A percentile compares a stretch with the other conserved stretches of the same genome.
These are phyloP conservation scores for Leptinotarsa juncta DNA, from an alignment of 2,888 invertebrate species.

Conservation along the genomic window DNA sequence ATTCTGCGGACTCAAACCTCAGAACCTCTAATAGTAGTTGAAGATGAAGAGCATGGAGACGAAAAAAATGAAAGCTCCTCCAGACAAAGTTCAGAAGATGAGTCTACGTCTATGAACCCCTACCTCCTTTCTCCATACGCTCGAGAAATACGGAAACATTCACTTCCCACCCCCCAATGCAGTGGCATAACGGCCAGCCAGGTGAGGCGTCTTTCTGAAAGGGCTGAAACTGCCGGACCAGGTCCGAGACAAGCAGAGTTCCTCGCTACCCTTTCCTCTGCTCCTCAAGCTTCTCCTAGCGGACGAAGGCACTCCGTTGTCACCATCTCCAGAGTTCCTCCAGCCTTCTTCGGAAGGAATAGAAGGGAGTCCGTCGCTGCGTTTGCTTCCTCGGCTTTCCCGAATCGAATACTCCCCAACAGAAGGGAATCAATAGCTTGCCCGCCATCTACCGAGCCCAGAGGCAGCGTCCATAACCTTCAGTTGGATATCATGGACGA, in stretches of 20 bases:
- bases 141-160: conserved; percentile 81
- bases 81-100: conserved; percentile 77
- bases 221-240: conserved; percentile 78
- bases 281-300: conserved; percentile 78
- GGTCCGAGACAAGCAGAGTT: conserved; percentile 82
- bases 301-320: conserved; percentile 88
- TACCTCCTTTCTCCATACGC: conserved; percentile 84
- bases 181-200: conserved; percentile 89
- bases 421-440: conserved; percentile 53
- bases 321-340: conserved; percentile 85
- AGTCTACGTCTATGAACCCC: conserved; percentile 79
- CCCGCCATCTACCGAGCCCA: conserved; percentile 81
- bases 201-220: conserved; percentile 85
- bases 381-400: conserved; percentile 72
- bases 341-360: conserved; percentile 80
- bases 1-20: conserved; percentile 68
- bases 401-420: conserved; percentile 62
- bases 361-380: conserved; percentile 86
- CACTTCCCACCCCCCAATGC: conserved; percentile 86
- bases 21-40: conserved; percentile 86
- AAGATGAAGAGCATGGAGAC: conserved; percentile 76
- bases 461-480: conserved; percentile 83
- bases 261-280: conserved; percentile 82
- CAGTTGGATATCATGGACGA: conserved; percentile 91
- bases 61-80: conserved; percentile 64